phyloP scores from a whole-genome alignment of 2,888 invertebrate species.

The Argyra leucocephala region DNA sequence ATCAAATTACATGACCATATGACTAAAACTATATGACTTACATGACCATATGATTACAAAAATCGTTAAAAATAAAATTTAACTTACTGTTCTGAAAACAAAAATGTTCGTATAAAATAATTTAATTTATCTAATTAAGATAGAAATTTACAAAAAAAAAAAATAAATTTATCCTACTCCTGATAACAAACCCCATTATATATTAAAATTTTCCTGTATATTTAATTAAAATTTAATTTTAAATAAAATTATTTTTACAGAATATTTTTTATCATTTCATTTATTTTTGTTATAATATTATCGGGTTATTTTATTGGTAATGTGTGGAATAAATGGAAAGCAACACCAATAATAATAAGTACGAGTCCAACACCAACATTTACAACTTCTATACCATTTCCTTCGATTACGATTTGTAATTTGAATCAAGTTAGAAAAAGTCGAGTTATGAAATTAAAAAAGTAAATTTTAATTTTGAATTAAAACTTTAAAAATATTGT shows the following conservation, averaged over 20 bases:
- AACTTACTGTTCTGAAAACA: too few relatives aligned
- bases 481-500: not conserved
- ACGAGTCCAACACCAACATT: slow-evolving; percentile 63
- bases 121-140: not conserved
- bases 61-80: too few relatives aligned
- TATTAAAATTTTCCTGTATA: not conserved
- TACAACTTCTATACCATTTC: slow-evolving; percentile 65
- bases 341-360: slow-evolving; percentile 66
- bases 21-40: too few relatives aligned
- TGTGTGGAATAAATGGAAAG: slow-evolving; percentile 63
- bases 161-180: too few relatives aligned
- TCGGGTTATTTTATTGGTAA: slow-evolving; percentile 65
- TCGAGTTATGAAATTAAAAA: slow-evolving; percentile 51
- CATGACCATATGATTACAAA: too few relatives aligned
- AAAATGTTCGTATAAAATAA: too few relatives aligned
- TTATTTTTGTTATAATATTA: slow-evolving; percentile 54
- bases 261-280: slow-evolving; percentile 64
- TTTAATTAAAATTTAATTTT: not conserved
- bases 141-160: not conserved
- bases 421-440: slow-evolving; percentile 67
- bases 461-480: slow-evolving; percentile 24
- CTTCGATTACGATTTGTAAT: slow-evolving; percentile 75
- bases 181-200: too few relatives aligned
- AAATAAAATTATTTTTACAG: slow-evolving; percentile 40
- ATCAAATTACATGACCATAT: too few relatives aligned